Evolutionary conservation across 2,888 invertebrate species (phyloP).

Genomic region (Ligdia adustata): DNA sequence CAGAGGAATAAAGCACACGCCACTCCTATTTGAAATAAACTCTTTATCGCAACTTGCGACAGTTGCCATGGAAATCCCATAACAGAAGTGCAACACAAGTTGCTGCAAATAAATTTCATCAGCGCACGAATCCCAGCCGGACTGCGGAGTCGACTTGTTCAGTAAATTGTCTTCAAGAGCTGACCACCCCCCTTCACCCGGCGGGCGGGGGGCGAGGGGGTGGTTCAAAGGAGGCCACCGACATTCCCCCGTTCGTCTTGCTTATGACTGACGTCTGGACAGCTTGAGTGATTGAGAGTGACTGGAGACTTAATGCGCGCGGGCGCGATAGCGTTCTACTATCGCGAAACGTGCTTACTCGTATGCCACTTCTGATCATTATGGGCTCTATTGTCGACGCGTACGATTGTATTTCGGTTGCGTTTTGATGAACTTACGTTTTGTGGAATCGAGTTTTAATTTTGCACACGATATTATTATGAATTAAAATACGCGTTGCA

Average conservation of each 20-base stretch:
- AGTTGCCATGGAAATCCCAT: conserved; percentile 58
- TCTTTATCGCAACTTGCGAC: conserved; percentile 30
- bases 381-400: conserved; percentile 48
- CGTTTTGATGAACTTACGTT: conserved; percentile 20
- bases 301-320: conserved; percentile 81
- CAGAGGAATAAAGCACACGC: conserved; percentile 15
- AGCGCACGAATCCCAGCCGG: conserved; percentile 68
- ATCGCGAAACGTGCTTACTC: conserved; percentile 49
- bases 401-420: conserved; percentile 43
- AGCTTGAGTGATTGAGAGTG: conserved; percentile 83
- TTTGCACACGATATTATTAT: conserved; percentile 68
- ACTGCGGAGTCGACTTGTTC: conserved; percentile 68
- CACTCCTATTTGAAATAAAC: conserved; percentile 25
- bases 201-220: conserved; percentile 52
- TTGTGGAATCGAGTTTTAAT: conserved; percentile 31
- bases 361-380: conserved; percentile 45
- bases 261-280: conserved; percentile 83
- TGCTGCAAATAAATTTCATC: conserved; percentile 79
- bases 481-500: conserved; percentile 75
- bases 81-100: conserved; percentile 64
- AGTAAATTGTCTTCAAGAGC: conserved; percentile 83
- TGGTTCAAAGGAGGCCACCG: conserved; percentile 66
- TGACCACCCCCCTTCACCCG: conserved; percentile 71
- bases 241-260: conserved; percentile 80
- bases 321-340: conserved; percentile 58